A percentile compares a stretch with the other conserved stretches of the same genome.
These are phyloP conservation scores for Phrynocephalus guinanensis DNA, from an alignment of 2,797 vertebrate species.

Conservation along the genomic window DNA sequence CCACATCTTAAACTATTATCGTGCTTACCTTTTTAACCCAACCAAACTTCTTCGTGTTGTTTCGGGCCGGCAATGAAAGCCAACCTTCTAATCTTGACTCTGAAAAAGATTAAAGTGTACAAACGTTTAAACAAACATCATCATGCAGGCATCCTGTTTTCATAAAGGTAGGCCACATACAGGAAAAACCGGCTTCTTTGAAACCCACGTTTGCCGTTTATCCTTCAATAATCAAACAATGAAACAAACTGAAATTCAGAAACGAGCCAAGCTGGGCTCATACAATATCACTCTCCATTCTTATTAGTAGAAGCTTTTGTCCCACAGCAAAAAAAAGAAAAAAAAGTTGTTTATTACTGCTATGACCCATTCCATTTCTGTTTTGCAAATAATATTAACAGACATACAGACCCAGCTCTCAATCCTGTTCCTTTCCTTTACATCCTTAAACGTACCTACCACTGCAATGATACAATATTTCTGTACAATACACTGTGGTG, in stretches of 20 bases:
- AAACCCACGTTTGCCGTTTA: background rate
- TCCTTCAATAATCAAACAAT: constrained; percentile 41
- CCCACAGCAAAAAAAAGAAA: constrained; percentile 4
- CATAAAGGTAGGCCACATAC: background rate
- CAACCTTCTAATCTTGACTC: constrained; percentile 95
- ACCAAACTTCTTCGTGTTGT: constrained; percentile 97
- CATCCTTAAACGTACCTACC: background rate
- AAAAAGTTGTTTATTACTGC: constrained; percentile 10
- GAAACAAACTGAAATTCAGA: constrained; percentile 36
- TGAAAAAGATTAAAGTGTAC: constrained; percentile 64
- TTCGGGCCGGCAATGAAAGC: constrained; percentile 95
- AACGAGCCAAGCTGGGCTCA: constrained; percentile 46
- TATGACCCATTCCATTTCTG: constrained; percentile 30
- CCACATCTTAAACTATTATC: background rate
- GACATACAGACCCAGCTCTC: background rate
- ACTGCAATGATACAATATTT: background rate
- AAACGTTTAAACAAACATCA: constrained; percentile 19
- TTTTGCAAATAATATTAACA: constrained; percentile 3
- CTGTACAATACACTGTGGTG: background rate
- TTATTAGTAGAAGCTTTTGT: constrained; percentile 50
- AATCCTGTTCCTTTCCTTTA: background rate
- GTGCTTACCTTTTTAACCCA: constrained; percentile 94
- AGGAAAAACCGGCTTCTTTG: background rate
- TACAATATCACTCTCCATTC: constrained; percentile 45
- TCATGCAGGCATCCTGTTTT: background rate